A percentile compares a stretch with the other conserved stretches of the same genome.
Conservation (phyloP, 2,888 invertebrate species). For the Leucophenga montana region DNA sequence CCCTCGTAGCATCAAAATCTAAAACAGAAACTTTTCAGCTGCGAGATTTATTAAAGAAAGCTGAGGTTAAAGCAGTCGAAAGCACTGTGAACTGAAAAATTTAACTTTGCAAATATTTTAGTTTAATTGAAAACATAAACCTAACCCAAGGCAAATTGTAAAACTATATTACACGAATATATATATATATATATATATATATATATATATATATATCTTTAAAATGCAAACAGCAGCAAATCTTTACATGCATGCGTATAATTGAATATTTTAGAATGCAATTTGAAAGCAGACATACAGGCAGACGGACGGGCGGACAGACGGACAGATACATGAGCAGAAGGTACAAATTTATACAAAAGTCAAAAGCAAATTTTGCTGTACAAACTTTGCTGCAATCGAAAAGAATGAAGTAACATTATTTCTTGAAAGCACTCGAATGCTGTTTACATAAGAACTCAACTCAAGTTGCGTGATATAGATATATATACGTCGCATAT, state of each 20-base stretch:
- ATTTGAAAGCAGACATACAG: not conserved
- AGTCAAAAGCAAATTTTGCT: not conserved
- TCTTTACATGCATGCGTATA: not conserved
- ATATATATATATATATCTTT: not conserved
- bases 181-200: too few relatives aligned
- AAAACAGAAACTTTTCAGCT: too few relatives aligned
- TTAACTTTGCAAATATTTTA: constrained; percentile 1
- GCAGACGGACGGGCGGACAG: not conserved
- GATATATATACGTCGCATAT: not conserved
- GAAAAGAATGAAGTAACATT: not conserved
- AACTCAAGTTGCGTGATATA: not conserved
- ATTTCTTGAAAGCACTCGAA: constrained; percentile 5
- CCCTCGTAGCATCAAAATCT: too few relatives aligned
- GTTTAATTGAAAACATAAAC: constrained; percentile 8
- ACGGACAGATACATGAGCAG: not conserved
- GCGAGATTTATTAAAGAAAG: too few relatives aligned
- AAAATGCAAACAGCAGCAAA: not conserved
- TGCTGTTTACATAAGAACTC: constrained; percentile 2
- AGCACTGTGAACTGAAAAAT: too few relatives aligned
- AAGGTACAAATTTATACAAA: not conserved
- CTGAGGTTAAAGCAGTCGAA: too few relatives aligned
- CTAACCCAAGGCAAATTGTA: not conserved
- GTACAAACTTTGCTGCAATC: not conserved
- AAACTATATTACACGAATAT: not conserved
- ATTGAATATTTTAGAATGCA: constrained; percentile 16